Base-by-base conservation (phyloP, 2,797 vertebrate species). In the Meda fulgida region DNA sequence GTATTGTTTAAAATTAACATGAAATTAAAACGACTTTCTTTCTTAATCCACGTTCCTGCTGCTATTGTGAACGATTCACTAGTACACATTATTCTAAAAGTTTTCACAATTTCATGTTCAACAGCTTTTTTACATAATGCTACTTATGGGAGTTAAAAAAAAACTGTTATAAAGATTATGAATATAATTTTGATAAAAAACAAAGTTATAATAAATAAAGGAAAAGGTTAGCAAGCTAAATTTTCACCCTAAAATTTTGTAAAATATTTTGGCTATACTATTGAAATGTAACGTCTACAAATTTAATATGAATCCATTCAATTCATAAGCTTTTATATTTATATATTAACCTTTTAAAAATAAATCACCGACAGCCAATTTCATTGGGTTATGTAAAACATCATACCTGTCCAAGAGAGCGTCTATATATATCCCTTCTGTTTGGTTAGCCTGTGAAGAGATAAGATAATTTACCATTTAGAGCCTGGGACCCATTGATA, bases 401-500 rank as follows among this genome's bases (percentile, higher is more conserved):
- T 86, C 83, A 70, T 53, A 81, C 82, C 86, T 89, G 83, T 84
- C 88, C 80, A 67, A 85, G 31, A 75, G 83, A 77, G 60, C 67
- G 9, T 78, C 87, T 89, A 87, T 84, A 86, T 86, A 89, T 79
- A 85, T 53, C 5, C 14, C 36, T 48, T 85, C 60, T 85, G 77
- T 78, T 85, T 78, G 80, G 66, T 78, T 84, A 80, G 78, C 66
- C 81, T 69, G 83, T 70, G 6, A 71, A 85, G 70, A 87, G 87
- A 88, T 89, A 81, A 87, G 81, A 89, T 90, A 84, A 90, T 90
- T 88, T 87, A 83, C 72, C 85, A 85, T 84, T 91, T 87, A 88
- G 87, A 81, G 75, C 77, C 38, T 48, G 51, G 72, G 66, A 67
- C 76, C 31, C 55, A 78, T 55, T 67, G 73, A 77, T 77, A 87